Conservation (phyloP, 2,113 vertebrate species). For the Agapornis roseicollis region DNA sequence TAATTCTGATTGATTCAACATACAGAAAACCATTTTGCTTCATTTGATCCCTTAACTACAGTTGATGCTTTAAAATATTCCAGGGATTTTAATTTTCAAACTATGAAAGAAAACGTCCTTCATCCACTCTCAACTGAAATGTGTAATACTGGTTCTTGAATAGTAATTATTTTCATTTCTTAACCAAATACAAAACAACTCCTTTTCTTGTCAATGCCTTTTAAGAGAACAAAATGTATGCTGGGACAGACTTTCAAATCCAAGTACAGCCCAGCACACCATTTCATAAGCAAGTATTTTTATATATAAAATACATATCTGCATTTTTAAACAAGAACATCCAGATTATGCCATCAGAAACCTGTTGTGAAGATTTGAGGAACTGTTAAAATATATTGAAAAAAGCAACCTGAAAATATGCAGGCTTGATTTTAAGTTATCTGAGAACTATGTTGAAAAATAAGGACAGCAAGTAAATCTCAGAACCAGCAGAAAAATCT, state of each 20-base stretch:
- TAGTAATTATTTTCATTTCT: not conserved
- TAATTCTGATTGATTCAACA: conserved; percentile 70
- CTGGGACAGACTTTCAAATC: not conserved
- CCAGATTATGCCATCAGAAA: not conserved
- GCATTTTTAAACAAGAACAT: not conserved
- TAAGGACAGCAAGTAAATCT: not conserved
- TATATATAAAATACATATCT: not conserved
- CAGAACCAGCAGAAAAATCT: not conserved
- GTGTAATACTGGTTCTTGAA: not conserved
- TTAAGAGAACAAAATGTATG: not conserved
- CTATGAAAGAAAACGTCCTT: not conserved
- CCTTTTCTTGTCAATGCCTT: not conserved
- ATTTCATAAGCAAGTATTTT: not conserved
- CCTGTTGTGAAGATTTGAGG: not conserved
- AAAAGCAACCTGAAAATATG: not conserved
- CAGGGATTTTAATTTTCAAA: conserved; percentile 46
- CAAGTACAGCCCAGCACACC: not conserved
- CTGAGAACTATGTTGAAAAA: not conserved
- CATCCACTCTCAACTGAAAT: not conserved
- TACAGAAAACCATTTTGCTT: conserved; percentile 56
- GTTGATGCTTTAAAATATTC: conserved; percentile 58
- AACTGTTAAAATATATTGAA: not conserved
- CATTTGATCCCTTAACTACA: conserved; percentile 58
- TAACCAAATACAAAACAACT: not conserved
- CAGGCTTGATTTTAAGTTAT: not conserved